A percentile compares a stretch with the other conserved stretches of the same genome.
Evolutionary conservation across 2,888 invertebrate genomes (phyloP).

Genomic region (Anoncus sp.): DNA sequence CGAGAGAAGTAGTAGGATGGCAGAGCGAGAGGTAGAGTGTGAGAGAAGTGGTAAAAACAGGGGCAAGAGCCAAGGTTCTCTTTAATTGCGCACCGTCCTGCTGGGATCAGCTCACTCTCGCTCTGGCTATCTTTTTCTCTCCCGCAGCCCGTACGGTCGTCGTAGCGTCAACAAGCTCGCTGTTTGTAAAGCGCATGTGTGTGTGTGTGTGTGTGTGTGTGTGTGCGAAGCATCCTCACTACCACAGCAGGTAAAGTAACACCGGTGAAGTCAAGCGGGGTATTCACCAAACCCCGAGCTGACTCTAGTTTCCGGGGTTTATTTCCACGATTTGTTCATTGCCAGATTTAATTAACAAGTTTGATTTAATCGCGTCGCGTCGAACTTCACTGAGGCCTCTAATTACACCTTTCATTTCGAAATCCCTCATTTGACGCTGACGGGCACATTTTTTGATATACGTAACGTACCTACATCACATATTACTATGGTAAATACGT

Average conservation of each 20-base stretch:
- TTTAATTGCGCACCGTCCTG: slow-evolving; percentile 50
- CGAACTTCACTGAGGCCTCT: slow-evolving; percentile 57
- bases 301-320: slow-evolving; percentile 27
- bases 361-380: slow-evolving; percentile 73
- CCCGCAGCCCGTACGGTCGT: slow-evolving; percentile 15
- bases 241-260: slow-evolving; percentile 12
- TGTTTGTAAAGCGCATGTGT: slow-evolving; percentile 41
- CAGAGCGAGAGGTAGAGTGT: slow-evolving; percentile 22
- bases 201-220: slow-evolving; percentile 15
- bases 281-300: slow-evolving; percentile 20
- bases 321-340: slow-evolving; percentile 71
- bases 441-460: slow-evolving; percentile 13
- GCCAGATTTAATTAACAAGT: slow-evolving; percentile 78
- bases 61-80: slow-evolving; percentile 32
- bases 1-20: slow-evolving; percentile 33
- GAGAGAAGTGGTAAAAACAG: slow-evolving; percentile 39
- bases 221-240: slow-evolving; percentile 32
- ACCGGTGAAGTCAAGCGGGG: slow-evolving; percentile 21
- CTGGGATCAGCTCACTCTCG: slow-evolving; percentile 25
- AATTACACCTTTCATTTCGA: slow-evolving; percentile 68
- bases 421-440: slow-evolving; percentile 68
- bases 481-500: neutral
- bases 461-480: neutral
- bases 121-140: slow-evolving; percentile 8
- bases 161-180: slow-evolving; percentile 47